Percentiles rank a stretch among this genome's conserved stretches.
Evolutionary conservation across 2,797 vertebrate species (phyloP).

Genomic region (Enteromius trimaculatus): DNA sequence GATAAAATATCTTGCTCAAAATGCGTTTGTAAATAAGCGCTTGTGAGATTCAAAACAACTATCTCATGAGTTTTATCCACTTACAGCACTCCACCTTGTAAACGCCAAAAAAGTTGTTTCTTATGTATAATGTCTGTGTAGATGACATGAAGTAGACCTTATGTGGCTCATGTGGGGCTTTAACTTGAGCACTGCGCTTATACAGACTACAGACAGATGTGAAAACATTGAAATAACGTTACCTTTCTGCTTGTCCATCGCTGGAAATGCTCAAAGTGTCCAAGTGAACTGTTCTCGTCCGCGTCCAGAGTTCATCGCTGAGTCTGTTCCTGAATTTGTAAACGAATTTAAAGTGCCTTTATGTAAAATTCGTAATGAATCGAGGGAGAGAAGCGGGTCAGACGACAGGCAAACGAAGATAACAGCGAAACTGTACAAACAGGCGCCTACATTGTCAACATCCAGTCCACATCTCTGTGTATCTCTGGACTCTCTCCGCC

Average conservation of each 20-base stretch:
- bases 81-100: not conserved
- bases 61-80: not conserved
- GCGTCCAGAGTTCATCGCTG: constrained; percentile 29
- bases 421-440: constrained; percentile 9
- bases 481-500: constrained; percentile 26
- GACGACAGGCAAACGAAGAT: constrained; percentile 18
- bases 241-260: constrained; percentile 81
- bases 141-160: not conserved
- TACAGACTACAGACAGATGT: not conserved
- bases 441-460: constrained; percentile 19
- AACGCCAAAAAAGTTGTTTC: not conserved
- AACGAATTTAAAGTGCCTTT: not conserved
- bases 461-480: constrained; percentile 29
- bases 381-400: not conserved
- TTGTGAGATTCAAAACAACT: not conserved
- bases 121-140: not conserved
- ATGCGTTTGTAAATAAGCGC: not conserved
- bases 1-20: not conserved
- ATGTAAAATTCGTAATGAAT: not conserved
- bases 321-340: not conserved
- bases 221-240: constrained; percentile 14
- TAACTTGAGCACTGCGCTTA: not conserved
- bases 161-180: not conserved
- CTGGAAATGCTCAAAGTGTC: constrained; percentile 55
- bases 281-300: constrained; percentile 40